These are phyloP conservation scores for Notolepis coatsorum DNA, from an alignment of 2,797 vertebrate species.

Conservation along the genomic window DNA sequence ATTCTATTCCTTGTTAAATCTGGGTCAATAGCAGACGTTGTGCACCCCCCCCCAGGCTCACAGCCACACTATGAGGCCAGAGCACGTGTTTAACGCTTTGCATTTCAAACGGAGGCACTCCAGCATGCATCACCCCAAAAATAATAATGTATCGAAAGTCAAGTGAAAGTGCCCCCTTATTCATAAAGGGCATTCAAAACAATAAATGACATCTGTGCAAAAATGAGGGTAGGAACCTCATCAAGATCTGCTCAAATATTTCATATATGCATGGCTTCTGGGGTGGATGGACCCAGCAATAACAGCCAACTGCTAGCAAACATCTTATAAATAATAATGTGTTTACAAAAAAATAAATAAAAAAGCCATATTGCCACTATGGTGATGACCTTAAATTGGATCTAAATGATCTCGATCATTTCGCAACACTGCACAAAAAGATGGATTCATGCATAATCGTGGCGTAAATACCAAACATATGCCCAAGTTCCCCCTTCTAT, in stretches of 20 bases:
- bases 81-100: conserved; percentile 70
- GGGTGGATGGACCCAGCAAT: conserved; percentile 2
- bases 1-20: conserved; percentile 72
- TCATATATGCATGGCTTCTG: conserved; percentile 15
- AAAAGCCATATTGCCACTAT: conserved; percentile 21
- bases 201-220: conserved; percentile 9
- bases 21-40: conserved; percentile 77
- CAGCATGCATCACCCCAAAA: conserved; percentile 45
- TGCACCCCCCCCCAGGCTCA: conserved; percentile 52
- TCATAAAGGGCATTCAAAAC: conserved; percentile 27
- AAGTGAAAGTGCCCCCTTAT: conserved; percentile 36
- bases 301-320: conserved; percentile 21
- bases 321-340: conserved; percentile 23
- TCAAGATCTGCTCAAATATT: conserved; percentile 33
- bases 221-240: conserved; percentile 13
- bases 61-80: conserved; percentile 56
- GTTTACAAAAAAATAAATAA: conserved; percentile 22
- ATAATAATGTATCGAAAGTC: conserved; percentile 47
- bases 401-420: conserved; percentile 1
- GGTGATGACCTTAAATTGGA: conserved; percentile 12
- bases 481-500: conserved; percentile 58
- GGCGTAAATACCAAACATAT: conserved; percentile 66
- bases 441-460: conserved; percentile 34
- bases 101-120: conserved; percentile 65
- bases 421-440: conserved; percentile 3